phyloP scores from a whole-genome alignment of 2,888 invertebrate species.

The Abscondita cerata region DNA sequence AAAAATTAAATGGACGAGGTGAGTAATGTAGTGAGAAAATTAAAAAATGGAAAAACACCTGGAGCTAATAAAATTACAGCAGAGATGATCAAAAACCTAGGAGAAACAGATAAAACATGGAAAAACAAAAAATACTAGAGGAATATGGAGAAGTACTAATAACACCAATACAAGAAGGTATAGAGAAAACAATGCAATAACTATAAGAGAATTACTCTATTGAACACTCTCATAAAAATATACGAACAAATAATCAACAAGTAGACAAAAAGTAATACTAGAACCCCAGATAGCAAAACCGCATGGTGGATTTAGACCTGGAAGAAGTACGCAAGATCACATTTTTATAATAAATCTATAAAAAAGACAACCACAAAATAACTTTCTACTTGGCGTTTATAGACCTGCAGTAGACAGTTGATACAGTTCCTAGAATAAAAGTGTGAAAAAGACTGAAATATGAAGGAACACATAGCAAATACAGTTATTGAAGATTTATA shows the following conservation, averaged over 20 bases:
- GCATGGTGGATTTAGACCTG: conserved; percentile 17
- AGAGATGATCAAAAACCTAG: too few relatives aligned
- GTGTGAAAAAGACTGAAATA: not conserved
- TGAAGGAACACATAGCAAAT: not conserved
- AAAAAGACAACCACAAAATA: conserved; percentile 1
- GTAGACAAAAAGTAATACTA: conserved; percentile 3
- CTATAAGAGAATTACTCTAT: conserved; percentile 19
- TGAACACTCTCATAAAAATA: conserved; percentile 16
- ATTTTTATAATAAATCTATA: conserved; percentile 13
- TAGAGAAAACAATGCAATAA: conserved; percentile 11
- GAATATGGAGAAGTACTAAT: conserved; percentile 27
- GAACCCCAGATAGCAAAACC: conserved; percentile 16
- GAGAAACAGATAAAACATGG: conserved; percentile 7
- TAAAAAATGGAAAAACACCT: not conserved
- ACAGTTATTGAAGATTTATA: conserved; percentile 4
- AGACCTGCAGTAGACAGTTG: conserved; percentile 9
- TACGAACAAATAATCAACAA: conserved; percentile 15
- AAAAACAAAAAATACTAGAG: conserved; percentile 17
- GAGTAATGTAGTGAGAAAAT: not conserved
- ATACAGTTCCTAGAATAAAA: conserved; percentile 1
- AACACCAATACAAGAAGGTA: conserved; percentile 14
- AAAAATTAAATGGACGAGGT: not conserved
- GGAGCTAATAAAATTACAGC: not conserved
- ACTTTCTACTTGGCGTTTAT: conserved; percentile 11
- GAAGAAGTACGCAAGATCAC: conserved; percentile 12